These are phyloP conservation scores for Antechinus flavipes DNA, from an alignment of 2,113 vertebrate species.

Conservation along the genomic window DNA sequence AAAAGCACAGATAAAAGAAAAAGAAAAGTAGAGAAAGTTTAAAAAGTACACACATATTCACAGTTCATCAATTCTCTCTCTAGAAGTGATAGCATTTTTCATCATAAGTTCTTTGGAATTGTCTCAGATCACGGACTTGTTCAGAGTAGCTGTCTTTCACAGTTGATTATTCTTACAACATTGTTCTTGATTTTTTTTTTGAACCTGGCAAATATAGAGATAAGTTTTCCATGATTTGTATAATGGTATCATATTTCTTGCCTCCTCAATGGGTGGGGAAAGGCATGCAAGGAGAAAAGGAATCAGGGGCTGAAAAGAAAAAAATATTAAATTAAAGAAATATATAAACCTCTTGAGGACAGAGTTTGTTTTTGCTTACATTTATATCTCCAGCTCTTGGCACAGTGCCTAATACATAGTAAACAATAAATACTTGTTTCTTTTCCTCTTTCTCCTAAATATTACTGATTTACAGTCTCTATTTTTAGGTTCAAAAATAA, in stretches of 20 bases:
- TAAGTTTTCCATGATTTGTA: no score
- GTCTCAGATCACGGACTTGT: no score
- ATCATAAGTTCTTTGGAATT: neutral
- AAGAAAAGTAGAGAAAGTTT: neutral
- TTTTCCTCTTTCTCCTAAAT: neutral
- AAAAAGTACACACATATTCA: neutral
- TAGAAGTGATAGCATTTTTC: neutral
- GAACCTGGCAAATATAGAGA: no score
- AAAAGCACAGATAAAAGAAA: neutral
- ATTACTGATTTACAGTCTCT: neutral
- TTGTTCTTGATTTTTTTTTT: no score
- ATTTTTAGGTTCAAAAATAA: neutral
- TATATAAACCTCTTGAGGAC: neutral
- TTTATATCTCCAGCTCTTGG: neutral
- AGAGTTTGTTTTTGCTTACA: neutral
- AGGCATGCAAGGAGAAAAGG: neutral
- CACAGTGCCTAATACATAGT: neutral
- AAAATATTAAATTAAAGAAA: neutral
- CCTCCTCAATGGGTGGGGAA: neutral
- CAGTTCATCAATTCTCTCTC: neutral
- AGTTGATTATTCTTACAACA: no score
- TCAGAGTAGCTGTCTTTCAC: no score
- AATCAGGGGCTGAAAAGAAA: neutral
- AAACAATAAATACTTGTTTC: neutral
- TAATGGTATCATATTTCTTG: neutral